These are phyloP conservation scores for Aepyceros melampus DNA, from an alignment of 2,113 vertebrate species.

Conservation along the genomic window DNA sequence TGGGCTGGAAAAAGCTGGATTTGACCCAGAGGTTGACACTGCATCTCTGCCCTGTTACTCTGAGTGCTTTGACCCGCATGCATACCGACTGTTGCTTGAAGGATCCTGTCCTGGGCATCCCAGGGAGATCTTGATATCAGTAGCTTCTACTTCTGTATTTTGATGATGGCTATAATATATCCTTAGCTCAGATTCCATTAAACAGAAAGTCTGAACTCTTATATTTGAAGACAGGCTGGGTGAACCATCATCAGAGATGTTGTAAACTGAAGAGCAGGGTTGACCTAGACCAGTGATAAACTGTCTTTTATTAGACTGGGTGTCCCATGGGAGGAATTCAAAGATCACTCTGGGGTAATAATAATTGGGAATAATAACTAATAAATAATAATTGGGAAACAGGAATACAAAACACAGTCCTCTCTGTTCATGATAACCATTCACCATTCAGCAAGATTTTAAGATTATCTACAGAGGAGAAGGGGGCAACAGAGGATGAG, in stretches of 20 bases:
- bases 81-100: background rate
- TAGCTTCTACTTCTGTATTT: background rate
- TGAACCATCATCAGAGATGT: background rate
- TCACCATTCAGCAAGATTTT: background rate
- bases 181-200: background rate
- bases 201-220: background rate
- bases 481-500: background rate
- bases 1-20: background rate
- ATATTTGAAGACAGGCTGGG: background rate
- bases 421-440: background rate
- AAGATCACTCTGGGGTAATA: background rate
- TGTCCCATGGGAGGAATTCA: background rate
- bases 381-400: background rate
- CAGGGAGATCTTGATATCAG: background rate
- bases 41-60: background rate
- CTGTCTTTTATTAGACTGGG: background rate
- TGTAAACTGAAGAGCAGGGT: background rate
- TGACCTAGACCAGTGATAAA: background rate
- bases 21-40: background rate
- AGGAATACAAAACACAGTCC: background rate
- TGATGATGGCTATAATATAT: background rate
- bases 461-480: background rate
- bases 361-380: background rate
- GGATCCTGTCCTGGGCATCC: background rate
- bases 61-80: background rate